Base-by-base conservation (phyloP, 2,888 invertebrate species). In the Nemapogon koenigi region DNA sequence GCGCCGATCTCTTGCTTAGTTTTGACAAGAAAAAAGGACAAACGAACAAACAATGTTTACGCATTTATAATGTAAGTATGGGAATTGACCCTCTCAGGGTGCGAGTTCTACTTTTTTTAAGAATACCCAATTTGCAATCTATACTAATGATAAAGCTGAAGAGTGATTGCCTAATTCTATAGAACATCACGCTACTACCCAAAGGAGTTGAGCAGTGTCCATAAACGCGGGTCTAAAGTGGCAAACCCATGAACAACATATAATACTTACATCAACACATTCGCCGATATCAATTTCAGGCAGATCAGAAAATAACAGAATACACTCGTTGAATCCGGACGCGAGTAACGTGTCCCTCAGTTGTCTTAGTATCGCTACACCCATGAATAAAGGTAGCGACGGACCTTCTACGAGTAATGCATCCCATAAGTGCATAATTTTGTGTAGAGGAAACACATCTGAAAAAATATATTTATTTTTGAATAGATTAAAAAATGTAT, bases 401-500 rank as follows among this genome's bases (percentile, higher is more conserved):
- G 94, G 90, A 53, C 96, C 94, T 42, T 96, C 96, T 15, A 98
- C 83, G 46, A 99, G 79, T 25, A 99, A 78, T 16, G 94, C 94
- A 69, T 99, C 99, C 99, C 99, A 99, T 30, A 99, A 69, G 66
- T 98, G 97, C 38, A 98, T 86, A 45, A 99, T 95, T 78, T 98
- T 98, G 68, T 97, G 95, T 14, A 99, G 81, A 0, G 99, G 99
- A 69, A 99, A 97, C 1, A 98, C 98, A 72, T 99, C 97, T 92
- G 71, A 27, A 78, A 83, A 56, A 49, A 47, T 13, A 18, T 6
- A 4, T 15, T 28, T 28, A 28, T 28, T n/a, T 28, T 28, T n/a
- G 11, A 7, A 7, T 22, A 22, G 22, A 22, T 7, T 22, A 22
- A 22, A n/a, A n/a, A n/a, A n/a, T n/a, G n/a, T n/a, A n/a, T n/a